Percentiles rank a stretch among this genome's conserved stretches.
phyloP scores from a whole-genome alignment of 2,113 vertebrate genomes.

The Corydoras sp. region DNA sequence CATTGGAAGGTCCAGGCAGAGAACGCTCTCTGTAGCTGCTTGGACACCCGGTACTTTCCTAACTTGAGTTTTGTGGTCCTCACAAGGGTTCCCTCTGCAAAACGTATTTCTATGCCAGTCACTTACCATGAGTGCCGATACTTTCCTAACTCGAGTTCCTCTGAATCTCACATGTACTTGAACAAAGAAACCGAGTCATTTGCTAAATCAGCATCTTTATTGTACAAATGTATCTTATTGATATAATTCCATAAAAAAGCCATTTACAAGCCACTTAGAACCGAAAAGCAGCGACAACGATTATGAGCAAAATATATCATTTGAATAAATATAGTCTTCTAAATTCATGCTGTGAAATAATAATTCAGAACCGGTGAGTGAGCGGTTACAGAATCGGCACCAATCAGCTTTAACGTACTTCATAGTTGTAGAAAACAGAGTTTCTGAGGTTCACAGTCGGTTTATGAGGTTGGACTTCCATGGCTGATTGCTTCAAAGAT shows the following conservation, averaged over 20 bases:
- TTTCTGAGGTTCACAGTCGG: constrained; percentile 97
- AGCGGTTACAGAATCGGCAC: constrained; percentile 91
- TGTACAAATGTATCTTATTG: constrained; percentile 89
- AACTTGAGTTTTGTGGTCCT: too few species aligned
- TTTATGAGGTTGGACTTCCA: constrained; percentile 71
- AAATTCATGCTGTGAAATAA: constrained; percentile 98
- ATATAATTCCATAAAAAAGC: constrained; percentile 96
- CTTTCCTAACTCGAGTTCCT: too few species aligned
- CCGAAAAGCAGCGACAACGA: constrained; percentile 80
- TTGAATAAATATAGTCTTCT: constrained; percentile 95
- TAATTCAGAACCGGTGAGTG: constrained; percentile 91
- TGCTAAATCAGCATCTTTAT: constrained; percentile 99
- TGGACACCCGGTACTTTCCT: too few species aligned
- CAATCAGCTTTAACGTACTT: constrained; percentile 98
- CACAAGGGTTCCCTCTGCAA: too few species aligned
- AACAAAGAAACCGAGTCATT: constrained; percentile 39
- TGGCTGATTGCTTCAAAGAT: not conserved
- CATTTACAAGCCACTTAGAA: constrained; percentile 95
- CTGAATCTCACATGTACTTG: constrained; percentile 24
- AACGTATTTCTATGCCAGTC: too few species aligned
- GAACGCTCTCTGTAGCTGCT: too few species aligned
- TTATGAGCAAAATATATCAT: constrained; percentile 99
- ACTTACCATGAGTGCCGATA: too few species aligned
- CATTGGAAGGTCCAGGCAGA: too few species aligned
- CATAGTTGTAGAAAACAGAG: constrained; percentile 89